Evolutionary conservation across 1,140 invertebrate genomes (phyloP).

Genomic region (Rhagoletis zephyria): DNA sequence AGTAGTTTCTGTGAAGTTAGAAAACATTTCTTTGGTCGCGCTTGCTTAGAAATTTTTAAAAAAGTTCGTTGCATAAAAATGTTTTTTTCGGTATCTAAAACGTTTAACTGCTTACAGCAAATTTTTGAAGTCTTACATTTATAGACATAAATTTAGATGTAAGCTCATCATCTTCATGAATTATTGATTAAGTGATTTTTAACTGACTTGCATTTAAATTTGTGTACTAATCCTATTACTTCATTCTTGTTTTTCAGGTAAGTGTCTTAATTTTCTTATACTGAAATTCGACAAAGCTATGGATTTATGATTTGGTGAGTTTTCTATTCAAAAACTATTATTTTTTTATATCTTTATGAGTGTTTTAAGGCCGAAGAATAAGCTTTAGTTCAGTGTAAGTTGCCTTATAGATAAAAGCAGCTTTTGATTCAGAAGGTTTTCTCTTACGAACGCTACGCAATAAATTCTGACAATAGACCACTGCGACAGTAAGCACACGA

Average conservation of each 20-base stretch:
- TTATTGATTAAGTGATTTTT: conserved; percentile 14
- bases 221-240: background rate
- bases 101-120: background rate
- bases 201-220: background rate
- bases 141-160: background rate
- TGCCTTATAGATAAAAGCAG: too few relatives aligned
- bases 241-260: conserved; percentile 8
- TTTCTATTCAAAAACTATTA: background rate
- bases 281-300: background rate
- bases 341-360: too few relatives aligned
- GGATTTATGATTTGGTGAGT: background rate
- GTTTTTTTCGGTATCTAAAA: background rate
- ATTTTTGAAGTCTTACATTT: background rate
- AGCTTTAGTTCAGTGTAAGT: too few relatives aligned
- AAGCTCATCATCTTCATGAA: background rate
- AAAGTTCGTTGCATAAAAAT: background rate
- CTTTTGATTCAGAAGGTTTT: too few relatives aligned
- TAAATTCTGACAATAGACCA: too few relatives aligned
- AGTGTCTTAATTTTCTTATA: background rate
- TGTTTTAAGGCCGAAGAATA: too few relatives aligned
- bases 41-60: background rate
- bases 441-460: too few relatives aligned
- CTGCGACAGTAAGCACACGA: too few relatives aligned
- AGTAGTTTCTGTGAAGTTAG: too few relatives aligned
- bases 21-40: background rate